Evolutionary conservation across 2,797 vertebrate genomes (phyloP), one percentile per base, ranked within the genome.

Genomic region (Vipera ursinii): DNA sequence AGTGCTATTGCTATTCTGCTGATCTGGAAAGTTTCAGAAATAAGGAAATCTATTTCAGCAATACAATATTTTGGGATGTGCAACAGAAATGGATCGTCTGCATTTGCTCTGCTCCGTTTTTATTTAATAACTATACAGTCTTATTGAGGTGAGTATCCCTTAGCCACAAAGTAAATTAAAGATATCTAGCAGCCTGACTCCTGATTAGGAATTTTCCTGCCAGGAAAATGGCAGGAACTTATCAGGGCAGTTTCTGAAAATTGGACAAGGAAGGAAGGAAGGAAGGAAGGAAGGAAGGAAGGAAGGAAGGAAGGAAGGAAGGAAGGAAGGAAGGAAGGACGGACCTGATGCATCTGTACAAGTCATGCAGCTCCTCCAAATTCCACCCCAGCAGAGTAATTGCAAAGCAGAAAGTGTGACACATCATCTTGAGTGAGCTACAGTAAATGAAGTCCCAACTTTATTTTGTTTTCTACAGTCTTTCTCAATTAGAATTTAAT

Each of bases 1-100:
- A 53, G 51, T 53, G 51, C 8, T 53, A 53, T 53, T 53, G 51
- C 51, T 53, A 53, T 53, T 53, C 96, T 97, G 95, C 97, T 97
- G 97, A 98, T 98, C 98, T 98, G 97, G 97, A 98, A 98, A 97
- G 97, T 98, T 97, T 98, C 97, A 96, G 95, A 98, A 98, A 98
- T 98, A 98, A 98, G 98, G 96, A 89, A 98, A 93, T 98, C 95
- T 98, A 98, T 98, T 98, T 98, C 97, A 96, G 97, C 97, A 98
- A 96, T 97, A 96, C 51, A 91, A 96, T 96, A 63, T 55, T 91
- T 93, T 93, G 96, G 93, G 93, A 88, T 94, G 91, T 95, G 85
- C 95, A 94, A 0, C 93, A 65, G 78, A 65, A 94, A 91, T 22
- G 8, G 59, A 4, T 32, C 59, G 3, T 94, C 57, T 92, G 89